phyloP scores from a whole-genome alignment of 2,888 invertebrate species.

The Mimas tiliae region DNA sequence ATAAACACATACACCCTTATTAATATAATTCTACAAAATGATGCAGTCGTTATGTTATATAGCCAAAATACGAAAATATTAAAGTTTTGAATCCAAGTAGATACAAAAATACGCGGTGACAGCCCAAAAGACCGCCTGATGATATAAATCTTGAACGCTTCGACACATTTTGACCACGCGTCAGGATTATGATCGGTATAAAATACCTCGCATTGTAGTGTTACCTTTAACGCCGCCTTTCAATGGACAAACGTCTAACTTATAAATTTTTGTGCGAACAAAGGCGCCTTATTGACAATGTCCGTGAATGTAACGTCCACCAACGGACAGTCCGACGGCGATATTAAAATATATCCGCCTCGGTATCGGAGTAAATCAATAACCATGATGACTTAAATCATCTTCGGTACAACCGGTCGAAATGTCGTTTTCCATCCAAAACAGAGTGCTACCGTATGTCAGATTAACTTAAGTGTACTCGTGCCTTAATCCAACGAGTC shows the following conservation, averaged over 20 bases:
- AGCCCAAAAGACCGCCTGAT: constrained; percentile 47
- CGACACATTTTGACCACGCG: constrained; percentile 83
- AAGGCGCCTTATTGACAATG: constrained; percentile 81
- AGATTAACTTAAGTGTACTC: constrained; percentile 54
- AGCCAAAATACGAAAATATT: constrained; percentile 1
- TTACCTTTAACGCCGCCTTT: constrained; percentile 57
- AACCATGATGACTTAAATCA: constrained; percentile 69
- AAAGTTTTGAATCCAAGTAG: constrained; percentile 12
- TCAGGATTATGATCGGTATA: constrained; percentile 78
- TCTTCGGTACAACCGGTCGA: constrained; percentile 47
- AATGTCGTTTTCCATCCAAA: constrained; percentile 45
- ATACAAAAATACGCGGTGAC: constrained; percentile 38
- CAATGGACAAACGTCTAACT: constrained; percentile 78
- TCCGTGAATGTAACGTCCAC: constrained; percentile 70
- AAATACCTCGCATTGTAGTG: constrained; percentile 70
- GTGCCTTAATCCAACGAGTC: constrained; percentile 50
- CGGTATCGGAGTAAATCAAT: constrained; percentile 76
- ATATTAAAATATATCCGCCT: constrained; percentile 77
- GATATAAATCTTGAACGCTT: constrained; percentile 80
- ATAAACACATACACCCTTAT: too few species aligned
- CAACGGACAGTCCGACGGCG: constrained; percentile 65
- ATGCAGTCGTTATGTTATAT: not conserved
- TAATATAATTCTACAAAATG: too few species aligned
- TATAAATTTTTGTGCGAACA: constrained; percentile 82
- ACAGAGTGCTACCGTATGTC: constrained; percentile 57